phyloP scores from a whole-genome alignment of 2,888 invertebrate species.

The Scaptomyza reducta region DNA sequence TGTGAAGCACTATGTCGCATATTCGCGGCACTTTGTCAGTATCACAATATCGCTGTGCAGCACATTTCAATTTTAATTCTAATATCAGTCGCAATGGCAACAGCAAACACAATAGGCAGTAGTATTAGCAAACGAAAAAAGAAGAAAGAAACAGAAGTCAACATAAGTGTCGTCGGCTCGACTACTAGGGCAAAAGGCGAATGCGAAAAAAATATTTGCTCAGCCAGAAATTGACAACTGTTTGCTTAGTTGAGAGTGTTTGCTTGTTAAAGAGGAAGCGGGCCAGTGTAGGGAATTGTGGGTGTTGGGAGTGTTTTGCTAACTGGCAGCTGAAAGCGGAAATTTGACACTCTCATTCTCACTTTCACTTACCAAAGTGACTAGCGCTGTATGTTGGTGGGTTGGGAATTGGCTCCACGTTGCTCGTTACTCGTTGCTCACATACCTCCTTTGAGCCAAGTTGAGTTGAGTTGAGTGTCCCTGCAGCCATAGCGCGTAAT shows the following conservation, averaged over 20 bases:
- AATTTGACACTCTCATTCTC: conserved; percentile 77
- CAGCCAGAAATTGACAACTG: conserved; percentile 78
- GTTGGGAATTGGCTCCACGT: neutral
- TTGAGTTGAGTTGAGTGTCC: conserved; percentile 21
- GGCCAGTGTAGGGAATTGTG: neutral
- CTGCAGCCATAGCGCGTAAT: conserved; percentile 59
- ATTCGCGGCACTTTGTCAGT: conserved; percentile 37
- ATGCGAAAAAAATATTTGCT: conserved; percentile 72
- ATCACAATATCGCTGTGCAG: conserved; percentile 45
- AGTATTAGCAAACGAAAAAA: conserved; percentile 30
- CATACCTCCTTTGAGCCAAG: conserved; percentile 11
- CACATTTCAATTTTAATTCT: conserved; percentile 53
- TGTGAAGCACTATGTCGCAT: conserved; percentile 19
- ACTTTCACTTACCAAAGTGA: conserved; percentile 59
- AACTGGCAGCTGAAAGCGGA: conserved; percentile 60
- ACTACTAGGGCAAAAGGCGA: conserved; percentile 60
- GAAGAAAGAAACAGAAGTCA: conserved; percentile 44
- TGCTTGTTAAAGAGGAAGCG: conserved; percentile 31
- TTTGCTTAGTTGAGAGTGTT: conserved; percentile 77
- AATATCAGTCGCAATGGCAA: conserved; percentile 53
- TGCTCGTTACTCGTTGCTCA: conserved; percentile 4
- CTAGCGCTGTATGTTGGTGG: conserved; percentile 7
- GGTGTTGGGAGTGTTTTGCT: conserved; percentile 10
- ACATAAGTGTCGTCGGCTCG: conserved; percentile 46
- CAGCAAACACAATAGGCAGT: conserved; percentile 40